Conservation (phyloP, 2,888 invertebrate species). For the Andrena dorsata region DNA sequence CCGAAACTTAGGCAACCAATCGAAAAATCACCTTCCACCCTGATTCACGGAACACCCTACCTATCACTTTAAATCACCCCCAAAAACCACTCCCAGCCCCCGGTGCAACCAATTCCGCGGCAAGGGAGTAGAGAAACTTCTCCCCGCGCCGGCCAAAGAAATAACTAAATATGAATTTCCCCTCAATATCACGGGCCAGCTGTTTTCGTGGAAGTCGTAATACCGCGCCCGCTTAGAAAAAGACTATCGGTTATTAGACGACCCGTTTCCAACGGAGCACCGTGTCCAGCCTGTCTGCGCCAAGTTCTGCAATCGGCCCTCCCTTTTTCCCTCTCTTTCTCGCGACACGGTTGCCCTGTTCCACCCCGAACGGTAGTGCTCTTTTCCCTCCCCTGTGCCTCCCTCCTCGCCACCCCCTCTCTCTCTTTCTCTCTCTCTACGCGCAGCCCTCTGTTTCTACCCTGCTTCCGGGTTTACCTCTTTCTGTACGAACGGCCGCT, state of each 20-base stretch:
- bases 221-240: conserved; percentile 61
- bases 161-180: conserved; percentile 23
- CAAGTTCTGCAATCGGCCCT: conserved; percentile 71
- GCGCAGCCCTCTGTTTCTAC: conserved; percentile 42
- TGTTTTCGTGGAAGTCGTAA: conserved; percentile 37
- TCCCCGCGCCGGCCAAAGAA: not conserved
- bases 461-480: conserved; percentile 67
- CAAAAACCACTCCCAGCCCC: no score
- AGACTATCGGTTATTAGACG: conserved; percentile 72
- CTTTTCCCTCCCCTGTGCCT: conserved; percentile 33
- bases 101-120: not conserved
- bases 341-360: conserved; percentile 55
- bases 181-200: conserved; percentile 12
- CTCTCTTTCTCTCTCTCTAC: conserved; percentile 1
- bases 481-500: conserved; percentile 60
- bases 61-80: no score
- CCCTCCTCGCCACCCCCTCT: not conserved
- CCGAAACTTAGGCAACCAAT: no score
- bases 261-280: conserved; percentile 59
- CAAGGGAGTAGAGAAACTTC: not conserved
- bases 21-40: no score
- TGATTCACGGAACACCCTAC: no score
- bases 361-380: conserved; percentile 48
- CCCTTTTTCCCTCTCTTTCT: conserved; percentile 39
- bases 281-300: conserved; percentile 65